phyloP scores from a whole-genome alignment of 2,888 invertebrate genomes.

The Deroplatys truncata region DNA sequence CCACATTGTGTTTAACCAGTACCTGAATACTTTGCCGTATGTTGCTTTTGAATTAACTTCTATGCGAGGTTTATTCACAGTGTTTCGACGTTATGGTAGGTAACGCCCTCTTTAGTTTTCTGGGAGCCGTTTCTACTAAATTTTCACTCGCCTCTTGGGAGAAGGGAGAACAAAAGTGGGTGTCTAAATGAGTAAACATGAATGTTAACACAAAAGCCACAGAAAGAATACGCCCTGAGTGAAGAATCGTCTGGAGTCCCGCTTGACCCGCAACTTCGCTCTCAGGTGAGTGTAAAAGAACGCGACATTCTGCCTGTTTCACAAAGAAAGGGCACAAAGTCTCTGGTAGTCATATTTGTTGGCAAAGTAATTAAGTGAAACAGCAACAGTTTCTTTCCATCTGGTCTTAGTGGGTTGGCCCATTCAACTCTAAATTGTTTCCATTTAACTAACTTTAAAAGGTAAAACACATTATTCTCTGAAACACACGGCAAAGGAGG shows the following conservation, averaged over 20 bases:
- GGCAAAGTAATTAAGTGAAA: neutral
- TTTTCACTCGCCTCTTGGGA: neutral
- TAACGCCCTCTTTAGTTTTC: neutral
- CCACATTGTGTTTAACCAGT: too few relatives aligned
- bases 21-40: too few relatives aligned
- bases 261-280: neutral
- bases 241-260: neutral
- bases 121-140: neutral
- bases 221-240: neutral
- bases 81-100: neutral
- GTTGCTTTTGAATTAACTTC: neutral
- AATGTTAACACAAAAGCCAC: neutral
- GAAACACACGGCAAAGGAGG: too few relatives aligned
- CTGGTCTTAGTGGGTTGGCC: too few relatives aligned
- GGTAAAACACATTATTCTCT: too few relatives aligned
- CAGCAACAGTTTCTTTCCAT: neutral
- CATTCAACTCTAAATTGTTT: too few relatives aligned
- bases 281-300: neutral
- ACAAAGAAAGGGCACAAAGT: neutral
- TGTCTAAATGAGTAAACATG: neutral
- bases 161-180: neutral
- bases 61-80: neutral
- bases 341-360: neutral
- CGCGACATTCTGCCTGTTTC: neutral
- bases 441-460: too few relatives aligned